Base-by-base conservation (phyloP, 2,797 vertebrate species). In the Carapus acus region DNA sequence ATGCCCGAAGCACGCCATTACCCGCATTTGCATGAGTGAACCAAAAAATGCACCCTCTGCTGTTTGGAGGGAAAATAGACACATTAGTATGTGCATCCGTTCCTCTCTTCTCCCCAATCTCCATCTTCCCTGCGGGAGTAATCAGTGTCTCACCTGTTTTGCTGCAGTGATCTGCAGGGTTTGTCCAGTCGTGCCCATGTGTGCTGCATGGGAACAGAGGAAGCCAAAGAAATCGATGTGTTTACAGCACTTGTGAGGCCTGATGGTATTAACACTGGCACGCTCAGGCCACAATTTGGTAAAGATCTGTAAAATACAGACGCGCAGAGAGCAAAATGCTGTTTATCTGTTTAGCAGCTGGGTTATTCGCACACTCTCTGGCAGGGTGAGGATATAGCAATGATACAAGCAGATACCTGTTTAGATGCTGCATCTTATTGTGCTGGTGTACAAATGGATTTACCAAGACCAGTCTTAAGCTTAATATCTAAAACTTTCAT, bases 81-180 rank as follows among this genome's bases (percentile, higher is more conserved):
- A 43, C 13, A 9, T 9, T 18, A 40, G 64, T 18, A 58, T 80
- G 65, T 58, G 18, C 27, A 58, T 53, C 16, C 34, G 40, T n/a
- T 47, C n/a, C 29, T 14, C 23, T 27, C 14, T 7, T 47, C 21
- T 47, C 38, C 34, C 44, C 17, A 36, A 34, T 42, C 5, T 7
- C 4, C n/a, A n/a, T 60, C 21, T 60, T 50, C 65, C 66, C 58
- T 58, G 7, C 11, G 47, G 54, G 41, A 62, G 39, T 69, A 33
- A 74, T 67, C 57, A 54, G 70, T 67, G 57, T 47, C 9, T 27
- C 24, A 27, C 9, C 24, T 27, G 24, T 27, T 27, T 4, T 27
- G 24, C 9, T 5, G 24, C 4, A 5, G 4, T 36, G 13, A 2
- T 15, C n/a, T 36, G 14, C 13, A 36, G n/a, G 14, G 7, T n/a